Conservation (phyloP, 2,113 vertebrate genomes). For the Hypanus sabinus region DNA sequence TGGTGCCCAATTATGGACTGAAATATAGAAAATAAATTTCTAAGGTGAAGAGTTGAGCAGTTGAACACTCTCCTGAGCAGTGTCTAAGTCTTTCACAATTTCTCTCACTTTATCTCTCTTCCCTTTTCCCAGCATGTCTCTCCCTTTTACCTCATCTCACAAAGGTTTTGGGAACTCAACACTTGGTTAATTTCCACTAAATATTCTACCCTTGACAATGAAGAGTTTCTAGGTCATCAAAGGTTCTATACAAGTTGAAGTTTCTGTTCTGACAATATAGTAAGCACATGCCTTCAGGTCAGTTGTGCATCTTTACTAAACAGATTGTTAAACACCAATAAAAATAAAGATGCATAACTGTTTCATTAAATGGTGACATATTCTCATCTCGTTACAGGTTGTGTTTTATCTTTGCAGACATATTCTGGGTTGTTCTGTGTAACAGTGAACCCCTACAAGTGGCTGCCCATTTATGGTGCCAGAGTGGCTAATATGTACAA, state of each 20-base stretch:
- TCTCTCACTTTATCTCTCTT: neutral
- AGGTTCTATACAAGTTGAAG: neutral
- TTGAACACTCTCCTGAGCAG: neutral
- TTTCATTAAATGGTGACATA: neutral
- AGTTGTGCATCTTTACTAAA: neutral
- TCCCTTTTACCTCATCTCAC: neutral
- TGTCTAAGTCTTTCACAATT: neutral
- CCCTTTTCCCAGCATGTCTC: neutral
- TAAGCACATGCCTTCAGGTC: neutral
- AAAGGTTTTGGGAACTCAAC: neutral
- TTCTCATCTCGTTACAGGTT: neutral
- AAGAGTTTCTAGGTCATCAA: neutral
- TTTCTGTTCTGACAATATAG: neutral
- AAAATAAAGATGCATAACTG: too few species aligned
- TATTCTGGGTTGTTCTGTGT: slow-evolving; percentile 40
- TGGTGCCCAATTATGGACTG: neutral
- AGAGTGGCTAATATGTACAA: slow-evolving; percentile 44
- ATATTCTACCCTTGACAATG: neutral
- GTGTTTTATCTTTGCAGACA: slow-evolving; percentile 28
- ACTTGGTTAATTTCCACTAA: neutral
- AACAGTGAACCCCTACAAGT: slow-evolving; percentile 37
- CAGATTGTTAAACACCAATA: neutral
- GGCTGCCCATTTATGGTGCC: slow-evolving; percentile 38
- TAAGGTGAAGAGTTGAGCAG: too few species aligned
- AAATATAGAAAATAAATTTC: neutral